Base-by-base conservation (phyloP, 2,797 vertebrate genomes). In the Argyrosomus regius region DNA sequence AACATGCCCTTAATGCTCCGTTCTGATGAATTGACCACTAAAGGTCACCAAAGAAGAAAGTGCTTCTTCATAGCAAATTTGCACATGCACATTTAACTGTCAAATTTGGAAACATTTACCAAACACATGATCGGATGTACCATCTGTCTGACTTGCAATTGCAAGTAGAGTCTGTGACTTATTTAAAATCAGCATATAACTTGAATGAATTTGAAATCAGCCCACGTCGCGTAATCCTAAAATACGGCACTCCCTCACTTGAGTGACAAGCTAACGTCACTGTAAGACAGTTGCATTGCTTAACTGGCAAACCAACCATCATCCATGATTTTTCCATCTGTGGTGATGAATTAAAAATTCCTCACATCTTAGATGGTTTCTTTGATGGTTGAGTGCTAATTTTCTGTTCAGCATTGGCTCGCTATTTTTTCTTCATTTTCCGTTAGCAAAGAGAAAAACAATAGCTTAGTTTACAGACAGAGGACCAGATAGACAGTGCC, bases 21-120 rank as follows among this genome's bases (percentile, higher is more conserved):
- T 52, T 60, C 60, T 81, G 76, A 88, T 80, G 80, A 85, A 75
- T 71, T 57, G 72, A 78, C 67, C 67, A 43, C 57, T 48, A 17
- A 78, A 82, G 85, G 85, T 91, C 82, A 75, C 63, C 72, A 20
- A 70, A 84, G 67, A 69, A 43, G 65, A 82, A 75, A 73, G 39
- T 68, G 41, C 18, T 45, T 54, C 66, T 65, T 67, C 13, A 10
- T 43, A 22, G n/a, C 24, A 20, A 43, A 12, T 35, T 35, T 35
- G 26, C 50, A 48, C 14, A 13, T 20, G 22, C 20, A 66, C 58
- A 60, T 66, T 74, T 6, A 75, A 78, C 11, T 16, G 22, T 56
- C 13, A 26, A 58, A 49, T 54, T 24, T 65, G 2, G 69, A 28
- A 61, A 31, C 43, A 39, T 49, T 74, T 60, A 39, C 20, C 24